These are phyloP conservation scores for Agriopis aurantiaria DNA, from an alignment of 2,888 invertebrate genomes.

Conservation along the genomic window DNA sequence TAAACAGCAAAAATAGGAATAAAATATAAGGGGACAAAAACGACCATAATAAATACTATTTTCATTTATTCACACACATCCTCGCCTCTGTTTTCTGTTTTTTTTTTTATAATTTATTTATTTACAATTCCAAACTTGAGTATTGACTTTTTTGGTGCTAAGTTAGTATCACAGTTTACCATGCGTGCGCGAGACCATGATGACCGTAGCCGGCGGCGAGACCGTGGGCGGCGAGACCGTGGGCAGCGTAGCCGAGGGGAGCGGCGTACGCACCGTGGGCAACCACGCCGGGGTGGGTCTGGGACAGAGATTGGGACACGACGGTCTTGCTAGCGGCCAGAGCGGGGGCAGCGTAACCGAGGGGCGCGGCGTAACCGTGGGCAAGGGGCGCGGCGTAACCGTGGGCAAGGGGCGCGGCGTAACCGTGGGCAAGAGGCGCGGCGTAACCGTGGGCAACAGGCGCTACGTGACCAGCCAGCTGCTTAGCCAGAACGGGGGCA, in stretches of 20 bases:
- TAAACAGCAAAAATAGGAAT: background rate
- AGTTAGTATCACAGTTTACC: constrained; percentile 82
- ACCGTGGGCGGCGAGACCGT: constrained; percentile 52
- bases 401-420: constrained; percentile 42
- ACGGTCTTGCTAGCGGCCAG: constrained; percentile 67
- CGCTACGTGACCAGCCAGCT: constrained; percentile 72
- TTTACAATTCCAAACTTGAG: constrained; percentile 79
- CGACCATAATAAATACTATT: constrained; percentile 57
- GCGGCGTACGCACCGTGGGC: constrained; percentile 55
- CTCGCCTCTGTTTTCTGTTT: constrained; percentile 77
- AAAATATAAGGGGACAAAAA: constrained; percentile 6
- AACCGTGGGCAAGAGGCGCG: constrained; percentile 47
- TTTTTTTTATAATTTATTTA: constrained; percentile 75
- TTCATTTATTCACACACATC: constrained; percentile 84
- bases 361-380: constrained; percentile 45
- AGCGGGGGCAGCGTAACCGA: constrained; percentile 54
- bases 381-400: constrained; percentile 51
- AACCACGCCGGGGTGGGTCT: constrained; percentile 74
- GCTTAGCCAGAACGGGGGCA: constrained; percentile 78
- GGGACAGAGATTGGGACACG: constrained; percentile 70
- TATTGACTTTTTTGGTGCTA: constrained; percentile 78
- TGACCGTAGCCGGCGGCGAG: constrained; percentile 52
- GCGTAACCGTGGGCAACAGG: constrained; percentile 43
- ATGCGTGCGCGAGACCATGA: constrained; percentile 68
- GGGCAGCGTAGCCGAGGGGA: constrained; percentile 54